phyloP scores from a whole-genome alignment of 2,888 invertebrate species.

The Chrysopilus asiliformis region DNA sequence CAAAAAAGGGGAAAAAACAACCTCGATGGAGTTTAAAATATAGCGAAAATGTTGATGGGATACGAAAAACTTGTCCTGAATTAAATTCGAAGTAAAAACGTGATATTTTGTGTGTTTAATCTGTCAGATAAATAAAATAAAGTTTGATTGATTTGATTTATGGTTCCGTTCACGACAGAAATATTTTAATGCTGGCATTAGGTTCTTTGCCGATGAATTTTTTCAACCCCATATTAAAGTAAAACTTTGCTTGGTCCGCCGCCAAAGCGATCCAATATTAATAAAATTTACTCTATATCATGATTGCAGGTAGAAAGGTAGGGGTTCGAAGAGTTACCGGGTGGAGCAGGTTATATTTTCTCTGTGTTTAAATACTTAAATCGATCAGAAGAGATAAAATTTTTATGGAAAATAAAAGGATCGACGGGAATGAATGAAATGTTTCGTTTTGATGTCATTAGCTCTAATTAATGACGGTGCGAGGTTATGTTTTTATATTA shows the following conservation, averaged over 20 bases:
- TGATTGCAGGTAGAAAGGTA: no score
- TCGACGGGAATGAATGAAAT: conserved; percentile 8
- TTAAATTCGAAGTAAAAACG: conserved; percentile 15
- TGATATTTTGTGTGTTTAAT: conserved; percentile 18
- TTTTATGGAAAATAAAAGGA: neutral
- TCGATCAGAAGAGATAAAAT: neutral
- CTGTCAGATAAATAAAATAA: conserved; percentile 19
- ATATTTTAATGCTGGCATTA: conserved; percentile 21
- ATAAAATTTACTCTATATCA: no score
- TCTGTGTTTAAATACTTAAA: no score
- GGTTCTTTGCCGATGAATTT: no score
- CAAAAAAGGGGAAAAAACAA: no score
- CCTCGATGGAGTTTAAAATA: no score
- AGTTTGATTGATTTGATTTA: conserved; percentile 21
- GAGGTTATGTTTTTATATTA: conserved; percentile 4
- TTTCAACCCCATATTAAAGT: no score
- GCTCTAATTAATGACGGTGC: conserved; percentile 12
- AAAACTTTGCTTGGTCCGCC: no score
- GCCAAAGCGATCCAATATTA: no score
- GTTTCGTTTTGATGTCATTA: conserved; percentile 11
- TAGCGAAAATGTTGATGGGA: no score
- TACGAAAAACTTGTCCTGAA: conserved; percentile 4
- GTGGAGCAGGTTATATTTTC: no score
- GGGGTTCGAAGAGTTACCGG: no score
- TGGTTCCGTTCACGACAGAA: conserved; percentile 14